phyloP scores from a whole-genome alignment of 2,113 vertebrate genomes.

The Suncus etruscus region DNA sequence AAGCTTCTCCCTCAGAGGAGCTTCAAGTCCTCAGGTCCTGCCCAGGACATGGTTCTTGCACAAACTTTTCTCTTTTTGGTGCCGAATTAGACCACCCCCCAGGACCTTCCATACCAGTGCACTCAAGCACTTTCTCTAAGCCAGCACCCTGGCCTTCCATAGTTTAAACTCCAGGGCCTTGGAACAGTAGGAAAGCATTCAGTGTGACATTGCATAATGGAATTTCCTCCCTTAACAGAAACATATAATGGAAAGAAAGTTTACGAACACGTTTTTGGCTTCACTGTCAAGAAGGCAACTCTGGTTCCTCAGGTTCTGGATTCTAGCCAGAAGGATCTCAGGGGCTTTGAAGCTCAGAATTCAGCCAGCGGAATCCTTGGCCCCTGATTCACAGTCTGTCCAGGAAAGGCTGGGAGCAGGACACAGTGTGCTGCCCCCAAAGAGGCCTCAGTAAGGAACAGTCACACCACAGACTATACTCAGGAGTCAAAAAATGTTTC shows the following conservation, averaged over 20 bases:
- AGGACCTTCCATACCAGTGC: not conserved
- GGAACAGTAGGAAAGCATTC: not conserved
- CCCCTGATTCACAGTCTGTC: not conserved
- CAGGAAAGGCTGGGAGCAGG: not conserved
- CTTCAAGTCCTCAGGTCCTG: not conserved
- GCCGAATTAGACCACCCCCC: not conserved
- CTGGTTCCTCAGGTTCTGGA: not conserved
- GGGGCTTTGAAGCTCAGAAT: too few species aligned
- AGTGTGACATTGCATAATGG: not conserved
- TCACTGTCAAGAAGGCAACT: not conserved
- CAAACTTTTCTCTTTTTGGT: not conserved
- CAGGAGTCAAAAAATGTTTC: not conserved
- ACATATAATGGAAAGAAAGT: not conserved
- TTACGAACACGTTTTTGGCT: not conserved
- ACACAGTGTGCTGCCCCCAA: not conserved
- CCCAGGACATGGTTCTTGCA: not conserved
- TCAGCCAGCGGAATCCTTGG: too few species aligned
- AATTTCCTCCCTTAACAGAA: not conserved
- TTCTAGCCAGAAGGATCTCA: too few species aligned
- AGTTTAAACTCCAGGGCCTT: not conserved
- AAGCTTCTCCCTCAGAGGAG: not conserved
- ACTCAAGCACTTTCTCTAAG: not conserved
- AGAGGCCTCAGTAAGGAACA: not conserved
- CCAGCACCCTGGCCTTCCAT: not conserved
- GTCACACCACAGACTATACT: not conserved